These are phyloP conservation scores for Ochotona curzoniae DNA, from an alignment of 2,113 vertebrate genomes.

Conservation along the genomic window DNA sequence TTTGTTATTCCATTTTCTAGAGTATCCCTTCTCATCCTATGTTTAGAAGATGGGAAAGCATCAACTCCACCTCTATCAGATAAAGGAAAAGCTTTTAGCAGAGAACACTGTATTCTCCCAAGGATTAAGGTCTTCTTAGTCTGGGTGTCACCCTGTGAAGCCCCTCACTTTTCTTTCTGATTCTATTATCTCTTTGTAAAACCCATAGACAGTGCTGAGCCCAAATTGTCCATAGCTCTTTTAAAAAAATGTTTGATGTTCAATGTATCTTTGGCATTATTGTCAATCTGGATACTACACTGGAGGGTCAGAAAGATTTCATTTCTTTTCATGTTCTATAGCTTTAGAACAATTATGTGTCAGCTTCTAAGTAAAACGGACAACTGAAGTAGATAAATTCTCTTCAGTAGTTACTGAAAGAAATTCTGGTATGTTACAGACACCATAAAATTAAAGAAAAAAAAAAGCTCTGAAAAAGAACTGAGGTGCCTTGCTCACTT, in stretches of 20 bases:
- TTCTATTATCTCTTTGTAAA: background rate
- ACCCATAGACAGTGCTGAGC: background rate
- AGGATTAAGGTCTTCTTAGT: background rate
- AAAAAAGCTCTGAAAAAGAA: constrained; percentile 35
- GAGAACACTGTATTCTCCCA: background rate
- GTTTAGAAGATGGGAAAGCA: background rate
- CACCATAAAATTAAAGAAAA: background rate
- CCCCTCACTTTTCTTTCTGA: background rate
- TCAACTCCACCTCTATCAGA: background rate
- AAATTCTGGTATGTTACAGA: background rate
- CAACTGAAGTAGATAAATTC: background rate
- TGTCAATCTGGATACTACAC: background rate
- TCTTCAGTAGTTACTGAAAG: constrained; percentile 17
- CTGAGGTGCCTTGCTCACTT: background rate
- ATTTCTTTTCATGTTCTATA: background rate
- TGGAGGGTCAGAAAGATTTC: background rate
- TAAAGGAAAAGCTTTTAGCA: background rate
- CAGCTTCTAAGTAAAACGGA: background rate
- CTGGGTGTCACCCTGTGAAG: rapidly evolving
- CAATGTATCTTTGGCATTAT: background rate
- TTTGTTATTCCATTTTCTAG: background rate
- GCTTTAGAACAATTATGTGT: background rate
- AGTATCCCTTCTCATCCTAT: background rate
- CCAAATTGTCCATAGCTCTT: background rate
- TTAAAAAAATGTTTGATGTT: background rate